phyloP scores from a whole-genome alignment of 2,797 vertebrate genomes.

The Adelosebastes latens region DNA sequence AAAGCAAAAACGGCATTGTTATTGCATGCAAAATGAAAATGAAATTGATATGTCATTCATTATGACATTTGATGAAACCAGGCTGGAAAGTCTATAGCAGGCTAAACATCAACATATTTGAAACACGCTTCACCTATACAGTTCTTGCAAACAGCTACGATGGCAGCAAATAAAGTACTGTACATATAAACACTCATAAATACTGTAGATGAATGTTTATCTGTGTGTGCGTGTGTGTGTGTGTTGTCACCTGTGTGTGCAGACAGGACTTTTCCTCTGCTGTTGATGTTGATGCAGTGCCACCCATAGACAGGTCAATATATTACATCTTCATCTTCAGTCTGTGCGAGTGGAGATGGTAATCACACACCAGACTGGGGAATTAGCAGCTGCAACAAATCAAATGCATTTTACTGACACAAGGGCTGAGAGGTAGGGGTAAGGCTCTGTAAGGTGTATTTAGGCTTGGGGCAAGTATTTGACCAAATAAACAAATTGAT shows the following conservation, averaged over 20 bases:
- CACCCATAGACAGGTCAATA: constrained; percentile 58
- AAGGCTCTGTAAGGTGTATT: neutral
- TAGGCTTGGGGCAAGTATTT: neutral
- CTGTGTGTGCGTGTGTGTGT: neutral
- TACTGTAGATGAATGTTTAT: neutral
- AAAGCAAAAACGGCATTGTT: neutral
- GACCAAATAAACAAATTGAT: neutral
- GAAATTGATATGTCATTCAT: neutral
- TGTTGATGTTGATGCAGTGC: constrained; percentile 58
- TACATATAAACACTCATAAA: neutral
- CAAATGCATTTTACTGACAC: neutral
- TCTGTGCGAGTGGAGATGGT: constrained; percentile 19
- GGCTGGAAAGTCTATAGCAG: constrained; percentile 3
- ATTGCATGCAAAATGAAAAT: neutral
- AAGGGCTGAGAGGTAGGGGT: neutral
- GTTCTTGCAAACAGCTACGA: constrained; percentile 9
- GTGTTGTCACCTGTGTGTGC: neutral
- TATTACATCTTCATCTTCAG: constrained; percentile 41
- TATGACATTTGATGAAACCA: neutral
- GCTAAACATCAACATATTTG: constrained; percentile 22
- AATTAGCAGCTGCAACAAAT: constrained; percentile 2
- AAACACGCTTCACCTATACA: constrained; percentile 5
- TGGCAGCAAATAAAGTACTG: neutral
- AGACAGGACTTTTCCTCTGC: neutral
- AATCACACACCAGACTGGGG: constrained; percentile 21